Base-by-base conservation (phyloP, 2,888 invertebrate genomes). In the Peribatodes rhomboidaria region DNA sequence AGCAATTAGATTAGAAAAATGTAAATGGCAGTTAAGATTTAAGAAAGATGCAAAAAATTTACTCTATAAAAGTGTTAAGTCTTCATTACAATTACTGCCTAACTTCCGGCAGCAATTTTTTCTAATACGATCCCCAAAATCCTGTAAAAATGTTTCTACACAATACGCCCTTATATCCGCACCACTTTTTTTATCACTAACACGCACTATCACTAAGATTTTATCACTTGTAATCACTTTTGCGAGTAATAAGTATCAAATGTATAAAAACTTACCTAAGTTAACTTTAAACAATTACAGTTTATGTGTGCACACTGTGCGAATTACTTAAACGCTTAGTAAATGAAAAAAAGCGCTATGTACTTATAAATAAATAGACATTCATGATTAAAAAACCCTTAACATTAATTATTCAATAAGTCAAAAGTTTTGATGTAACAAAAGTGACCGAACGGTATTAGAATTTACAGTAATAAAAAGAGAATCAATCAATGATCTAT, bases 221-320 rank as follows among this genome's bases (percentile, higher is more conserved):
- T 83, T 92, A 92, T 93, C 92, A 92, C 92, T 88, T 93, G 84
- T 86, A 88, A 92, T 92, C 92, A 92, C 91, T 86, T 90, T 60
- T 88, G 89, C 89, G 90, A 90, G 87, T 92, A 57, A 58, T 63
- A 90, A 89, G 91, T 93, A 92, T 92, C 92, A 92, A 93, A 92
- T 91, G 92, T 93, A 92, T 92, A 90, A 92, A 90, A 90, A 83
- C 87, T 92, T 88, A 88, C 77, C 86, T 88, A 84, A 81, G 73
- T 68, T 88, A 88, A 89, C 83, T 72, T 87, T 87, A 87, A 85
- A 87, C 85, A 85, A 82, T 88, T 86, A 87, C 78, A 83, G 16
- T 4, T 14, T 37, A 16, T 49, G 87, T 88, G 87, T 33, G 27
- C 27, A 27, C 27, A 27, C 27, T 27, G 6, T 27, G 27, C 27